Percentiles rank a stretch among this genome's conserved stretches.
These are phyloP conservation scores for Proterorhinus semilunaris DNA, from an alignment of 2,113 vertebrate genomes.

Conservation along the genomic window DNA sequence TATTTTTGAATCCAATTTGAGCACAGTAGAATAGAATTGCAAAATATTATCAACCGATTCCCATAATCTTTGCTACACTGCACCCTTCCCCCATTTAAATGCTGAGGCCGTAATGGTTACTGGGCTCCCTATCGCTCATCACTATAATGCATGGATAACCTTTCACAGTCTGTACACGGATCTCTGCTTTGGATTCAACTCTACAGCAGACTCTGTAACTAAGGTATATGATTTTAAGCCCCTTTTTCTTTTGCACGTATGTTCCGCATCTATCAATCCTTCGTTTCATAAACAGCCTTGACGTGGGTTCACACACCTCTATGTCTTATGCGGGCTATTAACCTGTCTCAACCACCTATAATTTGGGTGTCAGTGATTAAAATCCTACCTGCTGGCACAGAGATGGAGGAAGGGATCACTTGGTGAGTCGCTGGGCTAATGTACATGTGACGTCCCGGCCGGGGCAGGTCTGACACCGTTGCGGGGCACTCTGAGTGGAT, in stretches of 20 bases:
- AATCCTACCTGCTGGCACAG: constrained; percentile 50
- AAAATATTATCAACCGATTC: too few relatives aligned
- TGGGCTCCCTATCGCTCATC: constrained; percentile 32
- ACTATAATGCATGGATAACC: constrained; percentile 37
- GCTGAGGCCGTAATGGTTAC: constrained; percentile 33
- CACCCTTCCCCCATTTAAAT: too few relatives aligned
- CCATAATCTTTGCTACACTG: too few relatives aligned
- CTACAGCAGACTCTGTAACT: background rate
- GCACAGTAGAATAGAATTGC: too few relatives aligned
- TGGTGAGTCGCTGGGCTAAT: constrained; percentile 34
- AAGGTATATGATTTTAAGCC: too few relatives aligned
- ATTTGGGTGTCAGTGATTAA: constrained; percentile 73
- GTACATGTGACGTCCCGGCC: constrained; percentile 26
- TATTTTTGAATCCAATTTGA: too few relatives aligned
- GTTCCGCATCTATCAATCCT: constrained; percentile 6
- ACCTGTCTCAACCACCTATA: constrained; percentile 68
- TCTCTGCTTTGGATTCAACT: background rate
- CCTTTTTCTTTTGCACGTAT: background rate
- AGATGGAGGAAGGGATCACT: constrained; percentile 35
- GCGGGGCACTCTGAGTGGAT: constrained; percentile 59
- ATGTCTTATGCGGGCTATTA: constrained; percentile 66
- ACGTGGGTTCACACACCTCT: constrained; percentile 14
- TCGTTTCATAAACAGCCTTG: constrained; percentile 28
- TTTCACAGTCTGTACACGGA: constrained; percentile 27
- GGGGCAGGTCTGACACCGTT: constrained; percentile 50